A percentile compares a stretch with the other conserved stretches of the same genome.
Conservation (phyloP, 1,140 invertebrate species). For the Helicoverpa zea region DNA sequence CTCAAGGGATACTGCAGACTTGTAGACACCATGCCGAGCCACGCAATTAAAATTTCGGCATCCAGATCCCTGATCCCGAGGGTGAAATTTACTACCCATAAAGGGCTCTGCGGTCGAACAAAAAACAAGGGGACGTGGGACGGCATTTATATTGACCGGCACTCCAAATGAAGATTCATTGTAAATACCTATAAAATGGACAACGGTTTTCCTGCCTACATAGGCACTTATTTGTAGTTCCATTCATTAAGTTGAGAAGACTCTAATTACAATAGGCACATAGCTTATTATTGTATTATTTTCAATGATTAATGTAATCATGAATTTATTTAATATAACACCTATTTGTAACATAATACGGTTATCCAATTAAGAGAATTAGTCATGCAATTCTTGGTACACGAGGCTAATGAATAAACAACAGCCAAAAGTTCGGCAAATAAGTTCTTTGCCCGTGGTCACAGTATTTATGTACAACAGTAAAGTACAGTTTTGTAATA, state of each 20-base stretch:
- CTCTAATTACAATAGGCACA: not conserved
- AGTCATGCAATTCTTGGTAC: not conserved
- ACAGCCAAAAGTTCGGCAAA: too few relatives aligned
- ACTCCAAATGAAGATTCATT: not conserved
- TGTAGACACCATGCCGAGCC: constrained; percentile 49
- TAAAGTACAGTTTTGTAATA: not conserved
- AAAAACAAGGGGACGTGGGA: constrained; percentile 46
- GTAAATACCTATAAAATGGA: not conserved
- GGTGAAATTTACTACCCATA: constrained; percentile 67
- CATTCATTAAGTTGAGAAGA: constrained; percentile 1
- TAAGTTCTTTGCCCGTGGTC: not conserved
- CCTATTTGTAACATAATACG: not conserved
- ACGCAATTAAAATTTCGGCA: constrained; percentile 72
- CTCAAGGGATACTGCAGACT: constrained; percentile 53
- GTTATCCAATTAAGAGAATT: constrained; percentile 1
- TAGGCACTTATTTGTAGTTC: not conserved
- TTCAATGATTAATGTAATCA: constrained; percentile 17
- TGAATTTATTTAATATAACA: constrained; percentile 1
- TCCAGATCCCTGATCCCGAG: constrained; percentile 60
- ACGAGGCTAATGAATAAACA: not conserved
- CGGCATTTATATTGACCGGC: constrained; percentile 26
- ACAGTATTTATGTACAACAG: not conserved
- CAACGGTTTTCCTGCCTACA: not conserved
- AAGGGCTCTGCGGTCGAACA: constrained; percentile 61
- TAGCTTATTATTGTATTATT: constrained; percentile 6